These are phyloP conservation scores for Ormyrus thymus DNA, from an alignment of 2,888 invertebrate genomes.

Conservation along the genomic window DNA sequence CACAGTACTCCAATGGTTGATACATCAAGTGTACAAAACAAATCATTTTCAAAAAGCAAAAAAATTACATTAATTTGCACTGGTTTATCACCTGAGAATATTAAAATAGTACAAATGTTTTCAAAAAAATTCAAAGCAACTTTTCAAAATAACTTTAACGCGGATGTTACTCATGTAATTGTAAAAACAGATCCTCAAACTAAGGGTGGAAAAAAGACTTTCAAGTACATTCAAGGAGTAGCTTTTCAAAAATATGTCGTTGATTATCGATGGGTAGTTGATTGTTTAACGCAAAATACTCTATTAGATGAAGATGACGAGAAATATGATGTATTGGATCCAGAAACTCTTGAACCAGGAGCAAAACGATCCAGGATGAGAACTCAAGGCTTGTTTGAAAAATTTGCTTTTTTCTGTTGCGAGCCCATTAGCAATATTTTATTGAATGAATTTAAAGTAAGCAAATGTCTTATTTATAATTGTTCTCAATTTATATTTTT, in stretches of 20 bases:
- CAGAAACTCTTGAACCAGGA: conserved; percentile 59
- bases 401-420: conserved; percentile 63
- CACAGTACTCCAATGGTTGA: conserved; percentile 65
- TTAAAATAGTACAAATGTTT: conserved; percentile 59
- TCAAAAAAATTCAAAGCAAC: conserved; percentile 56
- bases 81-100: conserved; percentile 56
- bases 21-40: background rate
- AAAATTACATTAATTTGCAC: conserved; percentile 64
- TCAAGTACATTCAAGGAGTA: conserved; percentile 68
- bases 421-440: conserved; percentile 63
- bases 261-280: conserved; percentile 63
- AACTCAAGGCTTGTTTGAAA: conserved; percentile 60
- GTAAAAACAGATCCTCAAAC: conserved; percentile 58
- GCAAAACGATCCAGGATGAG: conserved; percentile 64
- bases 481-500: background rate
- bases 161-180: conserved; percentile 66
- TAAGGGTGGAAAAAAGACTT: conserved; percentile 62
- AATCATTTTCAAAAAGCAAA: background rate
- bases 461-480: conserved; percentile 10
- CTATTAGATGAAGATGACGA: conserved; percentile 64
- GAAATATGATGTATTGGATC: conserved; percentile 66
- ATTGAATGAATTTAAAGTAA: conserved; percentile 63
- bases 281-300: conserved; percentile 57
- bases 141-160: conserved; percentile 59
- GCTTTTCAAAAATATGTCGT: conserved; percentile 66